phyloP scores from a whole-genome alignment of 2,888 invertebrate species.

The Lasius platythorax region DNA sequence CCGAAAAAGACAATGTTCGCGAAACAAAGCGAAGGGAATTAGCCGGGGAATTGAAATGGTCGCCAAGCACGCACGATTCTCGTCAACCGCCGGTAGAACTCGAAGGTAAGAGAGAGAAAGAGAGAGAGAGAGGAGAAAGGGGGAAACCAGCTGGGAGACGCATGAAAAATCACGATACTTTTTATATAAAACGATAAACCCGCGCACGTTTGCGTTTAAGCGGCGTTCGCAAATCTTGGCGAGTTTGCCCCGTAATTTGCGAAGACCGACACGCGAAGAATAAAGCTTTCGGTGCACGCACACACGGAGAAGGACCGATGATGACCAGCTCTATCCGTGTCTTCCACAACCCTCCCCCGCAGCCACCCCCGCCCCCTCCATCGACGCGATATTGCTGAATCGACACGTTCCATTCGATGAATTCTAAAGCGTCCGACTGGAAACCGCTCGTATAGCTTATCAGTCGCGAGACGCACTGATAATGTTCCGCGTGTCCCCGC shows the following conservation, averaged over 20 bases:
- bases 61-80: too few species aligned
- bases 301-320: background rate
- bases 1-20: background rate
- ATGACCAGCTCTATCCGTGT: too few species aligned
- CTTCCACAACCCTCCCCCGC: too few species aligned
- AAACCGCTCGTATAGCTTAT: slow-evolving; percentile 72
- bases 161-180: slow-evolving; percentile 7
- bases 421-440: slow-evolving; percentile 67
- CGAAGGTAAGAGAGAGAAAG: background rate
- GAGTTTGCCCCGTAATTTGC: background rate
- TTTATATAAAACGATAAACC: slow-evolving; percentile 25
- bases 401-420: slow-evolving; percentile 64
- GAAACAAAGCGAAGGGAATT: slow-evolving; percentile 21
- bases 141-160: background rate
- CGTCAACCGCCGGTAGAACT: background rate
- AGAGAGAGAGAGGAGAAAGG: background rate
- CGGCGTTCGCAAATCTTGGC: background rate
- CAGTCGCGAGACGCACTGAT: slow-evolving; percentile 68
- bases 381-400: slow-evolving; percentile 60
- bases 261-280: slow-evolving; percentile 7
- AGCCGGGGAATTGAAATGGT: slow-evolving; percentile 27
- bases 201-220: slow-evolving; percentile 8
- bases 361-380: background rate
- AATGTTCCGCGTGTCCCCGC: slow-evolving; percentile 53
- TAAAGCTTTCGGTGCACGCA: slow-evolving; percentile 1